Evolutionary conservation across 2,888 invertebrate genomes (phyloP).

Genomic region (Stenodema calcarata): DNA sequence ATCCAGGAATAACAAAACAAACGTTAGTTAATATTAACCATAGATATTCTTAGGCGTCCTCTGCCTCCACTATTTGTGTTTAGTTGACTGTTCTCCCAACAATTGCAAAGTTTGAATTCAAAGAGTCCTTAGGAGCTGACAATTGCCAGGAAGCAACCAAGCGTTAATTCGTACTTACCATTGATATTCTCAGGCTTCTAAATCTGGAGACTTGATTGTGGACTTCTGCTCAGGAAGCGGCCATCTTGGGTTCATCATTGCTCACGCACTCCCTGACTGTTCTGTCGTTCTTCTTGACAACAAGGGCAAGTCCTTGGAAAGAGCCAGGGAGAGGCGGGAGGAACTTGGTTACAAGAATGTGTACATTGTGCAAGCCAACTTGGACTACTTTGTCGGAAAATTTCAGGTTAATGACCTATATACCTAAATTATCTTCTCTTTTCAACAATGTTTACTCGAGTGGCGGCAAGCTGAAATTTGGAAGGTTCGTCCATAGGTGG

Average conservation of each 20-base stretch:
- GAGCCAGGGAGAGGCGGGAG: constrained; percentile 75
- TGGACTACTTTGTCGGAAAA: constrained; percentile 82
- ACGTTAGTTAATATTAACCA: too few relatives aligned
- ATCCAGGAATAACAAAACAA: too few relatives aligned
- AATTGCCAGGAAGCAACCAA: too few relatives aligned
- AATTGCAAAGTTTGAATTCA: too few relatives aligned
- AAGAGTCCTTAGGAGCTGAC: too few relatives aligned
- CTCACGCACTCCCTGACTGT: constrained; percentile 73
- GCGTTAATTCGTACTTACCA: too few relatives aligned
- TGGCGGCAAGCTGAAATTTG: too few relatives aligned
- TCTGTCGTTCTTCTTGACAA: constrained; percentile 89
- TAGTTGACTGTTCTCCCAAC: too few relatives aligned
- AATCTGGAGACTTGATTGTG: constrained; percentile 75
- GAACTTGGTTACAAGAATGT: constrained; percentile 76
- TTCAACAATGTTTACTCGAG: neutral
- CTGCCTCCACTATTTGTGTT: too few relatives aligned
- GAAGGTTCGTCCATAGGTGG: too few relatives aligned
- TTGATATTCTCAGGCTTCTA: constrained; percentile 64
- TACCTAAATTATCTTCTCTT: too few relatives aligned
- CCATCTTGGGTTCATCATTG: constrained; percentile 86
- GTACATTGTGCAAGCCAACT: constrained; percentile 82
- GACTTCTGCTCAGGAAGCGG: constrained; percentile 96
- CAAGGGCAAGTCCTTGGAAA: constrained; percentile 81
- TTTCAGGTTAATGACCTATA: constrained; percentile 60
- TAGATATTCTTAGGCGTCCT: too few relatives aligned